These are phyloP conservation scores for Xestia c-nigrum DNA, from an alignment of 2,888 invertebrate genomes.

Conservation along the genomic window DNA sequence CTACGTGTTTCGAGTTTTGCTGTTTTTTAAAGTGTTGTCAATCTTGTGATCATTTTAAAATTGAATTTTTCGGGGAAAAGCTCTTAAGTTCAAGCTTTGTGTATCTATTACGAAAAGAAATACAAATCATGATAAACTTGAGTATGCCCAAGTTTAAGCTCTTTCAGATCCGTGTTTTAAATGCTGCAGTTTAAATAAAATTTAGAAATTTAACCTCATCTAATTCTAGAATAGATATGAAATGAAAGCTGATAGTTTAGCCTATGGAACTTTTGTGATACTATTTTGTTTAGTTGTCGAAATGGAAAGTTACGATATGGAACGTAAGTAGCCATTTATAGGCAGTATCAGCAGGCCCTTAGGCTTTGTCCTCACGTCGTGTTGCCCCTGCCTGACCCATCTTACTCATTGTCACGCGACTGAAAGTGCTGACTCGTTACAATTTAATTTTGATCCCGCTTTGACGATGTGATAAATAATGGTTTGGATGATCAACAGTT, in stretches of 20 bases:
- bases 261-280: too few species aligned
- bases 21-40: constrained; percentile 3
- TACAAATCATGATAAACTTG: neutral
- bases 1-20: neutral
- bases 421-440: constrained; percentile 50
- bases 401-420: constrained; percentile 29
- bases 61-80: neutral
- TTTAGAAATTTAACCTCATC: neutral
- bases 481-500: constrained; percentile 4
- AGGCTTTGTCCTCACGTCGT: constrained; percentile 33
- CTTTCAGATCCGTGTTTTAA: neutral
- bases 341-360: constrained; percentile 1
- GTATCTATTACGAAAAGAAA: neutral
- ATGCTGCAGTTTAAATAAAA: neutral
- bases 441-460: constrained; percentile 52
- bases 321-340: neutral
- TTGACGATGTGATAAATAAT: constrained; percentile 24
- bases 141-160: neutral
- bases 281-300: too few species aligned
- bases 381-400: constrained; percentile 10
- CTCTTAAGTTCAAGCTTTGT: neutral
- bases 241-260: constrained; percentile 22
- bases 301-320: too few species aligned
- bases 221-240: constrained; percentile 7
- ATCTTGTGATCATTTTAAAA: neutral